Conservation (phyloP, 30 jellyfish, hydroid and myxozoan genomes). For the Clytia hemisphaerica region DNA sequence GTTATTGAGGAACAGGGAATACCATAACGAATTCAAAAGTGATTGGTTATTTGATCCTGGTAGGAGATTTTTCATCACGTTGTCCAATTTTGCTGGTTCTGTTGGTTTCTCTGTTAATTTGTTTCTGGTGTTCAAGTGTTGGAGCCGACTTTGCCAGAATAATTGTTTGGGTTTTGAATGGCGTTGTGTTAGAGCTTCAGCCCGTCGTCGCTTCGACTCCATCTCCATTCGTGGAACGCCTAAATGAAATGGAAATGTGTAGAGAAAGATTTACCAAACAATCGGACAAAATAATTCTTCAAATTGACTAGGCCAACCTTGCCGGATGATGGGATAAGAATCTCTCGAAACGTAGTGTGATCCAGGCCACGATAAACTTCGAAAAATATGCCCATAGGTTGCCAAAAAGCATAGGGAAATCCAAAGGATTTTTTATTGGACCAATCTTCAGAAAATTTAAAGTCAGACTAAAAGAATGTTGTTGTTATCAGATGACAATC, state of each 20-base stretch:
- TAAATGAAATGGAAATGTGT: not conserved
- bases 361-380: too few relatives aligned
- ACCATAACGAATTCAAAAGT: constrained; percentile 51
- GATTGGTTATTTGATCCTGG: constrained; percentile 75
- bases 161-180: constrained; percentile 76
- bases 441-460: too few relatives aligned
- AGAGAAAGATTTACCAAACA: not conserved
- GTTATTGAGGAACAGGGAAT: constrained; percentile 40
- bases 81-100: constrained; percentile 37
- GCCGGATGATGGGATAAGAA: too few relatives aligned
- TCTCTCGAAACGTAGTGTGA: too few relatives aligned
- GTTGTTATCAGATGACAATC: too few relatives aligned
- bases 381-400: too few relatives aligned
- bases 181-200: constrained; percentile 45
- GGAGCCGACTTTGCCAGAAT: constrained; percentile 88
- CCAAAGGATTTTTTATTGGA: too few relatives aligned
- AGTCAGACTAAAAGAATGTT: too few relatives aligned
- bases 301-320: not conserved
- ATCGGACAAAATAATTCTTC: not conserved
- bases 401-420: too few relatives aligned
- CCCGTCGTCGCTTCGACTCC: constrained; percentile 55
- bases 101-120: constrained; percentile 39
- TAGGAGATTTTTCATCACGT: constrained; percentile 41
- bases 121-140: constrained; percentile 59
- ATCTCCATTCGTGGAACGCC: constrained; percentile 46